Evolutionary conservation across 2,113 vertebrate species (phyloP), one percentile per base, ranked within the genome.

Genomic region (Nycticebus coucang): DNA sequence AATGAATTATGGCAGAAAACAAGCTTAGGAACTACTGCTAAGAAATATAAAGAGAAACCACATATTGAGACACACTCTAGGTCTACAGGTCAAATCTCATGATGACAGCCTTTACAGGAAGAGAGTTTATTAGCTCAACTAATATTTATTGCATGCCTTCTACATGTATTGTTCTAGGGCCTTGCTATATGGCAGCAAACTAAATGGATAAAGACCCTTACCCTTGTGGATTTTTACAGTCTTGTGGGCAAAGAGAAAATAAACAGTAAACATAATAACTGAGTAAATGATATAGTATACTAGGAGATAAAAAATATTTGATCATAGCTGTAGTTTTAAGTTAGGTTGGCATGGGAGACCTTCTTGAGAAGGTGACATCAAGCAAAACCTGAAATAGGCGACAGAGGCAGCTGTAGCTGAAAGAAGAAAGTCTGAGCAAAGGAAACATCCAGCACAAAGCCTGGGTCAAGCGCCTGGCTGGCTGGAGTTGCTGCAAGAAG

Each of bases 11-110:
- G 21, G 68, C 88, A 26, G 72, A 80, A 93, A 92, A 87, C 21
- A 80, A 80, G 85, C 55, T 59, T 53, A 82, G 82, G 72, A 69
- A 87, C 28, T 41, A 91, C 28, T 57, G 22, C 62, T 89, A 86
- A 94, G 82, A 30, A 88, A 91, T 66, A 87, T 41, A 77, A 93
- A 91, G 59, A 71, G 45, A 75, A 96, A 64, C 21, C 45, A 83
- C 83, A 75, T 28, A 57, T 59, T 18, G 55, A 95, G 64, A 89
- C 6, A 19, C n/a, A 93, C 75, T 95, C 53, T 37, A 91, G 87
- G 74, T 83, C 93, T 75, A 62, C 72, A 87, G 75, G 87, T 91
- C 66, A 87, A 66, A 74, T 33, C 66, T 89, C 24, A 64, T 53
- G 79, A 81, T n/a, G 64, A 83, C 2, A 66, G 26, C 80, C 66